phyloP scores from a whole-genome alignment of 1,140 invertebrate species.

The Aphelenchoides besseyi region DNA sequence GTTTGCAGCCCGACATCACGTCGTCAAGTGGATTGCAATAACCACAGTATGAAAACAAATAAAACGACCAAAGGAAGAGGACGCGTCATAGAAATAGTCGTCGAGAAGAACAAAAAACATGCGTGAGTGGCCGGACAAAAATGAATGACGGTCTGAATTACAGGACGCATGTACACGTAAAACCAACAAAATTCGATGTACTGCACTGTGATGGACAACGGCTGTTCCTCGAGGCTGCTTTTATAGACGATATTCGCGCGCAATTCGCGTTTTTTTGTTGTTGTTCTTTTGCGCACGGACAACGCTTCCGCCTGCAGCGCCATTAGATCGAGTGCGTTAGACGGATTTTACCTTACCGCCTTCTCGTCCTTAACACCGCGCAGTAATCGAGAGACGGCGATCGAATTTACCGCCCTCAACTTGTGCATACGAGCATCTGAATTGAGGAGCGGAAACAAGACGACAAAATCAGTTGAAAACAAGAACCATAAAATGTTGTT shows the following conservation, averaged over 20 bases:
- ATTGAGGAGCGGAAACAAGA: too few species aligned
- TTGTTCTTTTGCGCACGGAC: neutral
- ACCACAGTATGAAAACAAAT: neutral
- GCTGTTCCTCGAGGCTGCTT: neutral
- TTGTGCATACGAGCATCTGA: too few species aligned
- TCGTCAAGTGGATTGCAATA: too few species aligned
- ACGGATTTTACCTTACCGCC: conserved; percentile 5
- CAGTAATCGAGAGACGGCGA: conserved; percentile 1
- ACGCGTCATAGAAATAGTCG: too few species aligned
- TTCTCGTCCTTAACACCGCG: neutral
- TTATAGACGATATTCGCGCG: neutral
- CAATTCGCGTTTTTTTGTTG: conserved; percentile 3
- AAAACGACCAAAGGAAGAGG: too few species aligned
- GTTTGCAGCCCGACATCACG: neutral
- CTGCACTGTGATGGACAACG: neutral
- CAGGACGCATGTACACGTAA: neutral
- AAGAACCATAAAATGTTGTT: too few species aligned
- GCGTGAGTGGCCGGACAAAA: too few species aligned
- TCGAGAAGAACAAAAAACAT: neutral
- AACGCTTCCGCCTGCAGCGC: neutral
- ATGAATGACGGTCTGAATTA: neutral
- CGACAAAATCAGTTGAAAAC: too few species aligned
- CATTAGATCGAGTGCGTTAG: neutral
- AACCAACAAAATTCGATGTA: neutral
- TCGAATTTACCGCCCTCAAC: too few species aligned